Conservation (phyloP, 2,888 invertebrate genomes). For the Nomada fabriciana region DNA sequence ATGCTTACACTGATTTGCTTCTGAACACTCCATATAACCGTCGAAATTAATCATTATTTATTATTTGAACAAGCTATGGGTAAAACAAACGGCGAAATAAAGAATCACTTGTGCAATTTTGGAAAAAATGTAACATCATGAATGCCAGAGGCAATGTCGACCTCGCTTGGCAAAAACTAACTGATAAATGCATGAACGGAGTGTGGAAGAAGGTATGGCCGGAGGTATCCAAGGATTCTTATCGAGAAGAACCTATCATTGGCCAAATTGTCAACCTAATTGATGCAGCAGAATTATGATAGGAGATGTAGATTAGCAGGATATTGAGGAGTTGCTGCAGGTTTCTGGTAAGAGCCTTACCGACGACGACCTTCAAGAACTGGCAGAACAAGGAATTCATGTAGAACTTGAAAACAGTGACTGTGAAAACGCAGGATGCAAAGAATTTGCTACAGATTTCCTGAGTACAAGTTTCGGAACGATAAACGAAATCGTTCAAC, state of each 20-base stretch:
- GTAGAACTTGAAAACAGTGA: slow-evolving; percentile 22
- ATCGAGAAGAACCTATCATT: slow-evolving; percentile 34
- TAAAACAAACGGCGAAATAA: slow-evolving; percentile 16
- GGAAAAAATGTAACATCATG: slow-evolving; percentile 24
- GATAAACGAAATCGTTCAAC: slow-evolving; percentile 43
- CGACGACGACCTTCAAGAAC: slow-evolving; percentile 38
- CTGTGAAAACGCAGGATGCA: slow-evolving; percentile 31
- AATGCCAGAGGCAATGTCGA: slow-evolving; percentile 57
- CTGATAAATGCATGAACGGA: slow-evolving; percentile 46
- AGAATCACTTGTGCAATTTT: slow-evolving; percentile 12
- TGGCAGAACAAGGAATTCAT: slow-evolving; percentile 37
- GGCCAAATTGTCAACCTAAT: slow-evolving; percentile 46
- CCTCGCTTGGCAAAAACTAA: slow-evolving; percentile 58
- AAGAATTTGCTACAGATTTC: slow-evolving; percentile 34
- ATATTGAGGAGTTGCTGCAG: slow-evolving; percentile 44
- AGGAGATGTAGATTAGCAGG: slow-evolving; percentile 38
- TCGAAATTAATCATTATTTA: slow-evolving; percentile 52
- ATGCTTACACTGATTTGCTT: too few species aligned
- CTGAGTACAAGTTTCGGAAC: slow-evolving; percentile 30
- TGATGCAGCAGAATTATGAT: slow-evolving; percentile 34
- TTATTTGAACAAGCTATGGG: slow-evolving; percentile 49
- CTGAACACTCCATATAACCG: too few species aligned
- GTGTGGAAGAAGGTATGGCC: slow-evolving; percentile 41
- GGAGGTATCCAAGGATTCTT: slow-evolving; percentile 38
- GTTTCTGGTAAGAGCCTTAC: slow-evolving; percentile 32